Conservation (phyloP, 2,888 invertebrate genomes). For the Apocheima hispidaria region DNA sequence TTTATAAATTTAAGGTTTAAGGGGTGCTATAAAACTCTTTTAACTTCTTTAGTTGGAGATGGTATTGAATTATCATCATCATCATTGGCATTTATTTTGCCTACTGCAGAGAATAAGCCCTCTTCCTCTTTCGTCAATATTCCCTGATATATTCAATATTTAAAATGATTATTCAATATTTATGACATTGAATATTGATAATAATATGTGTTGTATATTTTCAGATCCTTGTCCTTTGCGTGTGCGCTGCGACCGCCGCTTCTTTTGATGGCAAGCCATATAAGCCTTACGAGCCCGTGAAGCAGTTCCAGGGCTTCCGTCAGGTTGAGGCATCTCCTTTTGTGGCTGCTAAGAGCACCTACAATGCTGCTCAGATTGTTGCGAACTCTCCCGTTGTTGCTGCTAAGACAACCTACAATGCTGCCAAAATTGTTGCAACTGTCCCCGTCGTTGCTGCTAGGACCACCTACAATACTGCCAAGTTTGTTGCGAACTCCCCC, state of each 20-base stretch:
- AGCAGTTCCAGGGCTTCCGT: constrained; percentile 12
- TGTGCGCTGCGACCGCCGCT: constrained; percentile 59
- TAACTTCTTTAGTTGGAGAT: background rate
- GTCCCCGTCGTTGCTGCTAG: constrained; percentile 28
- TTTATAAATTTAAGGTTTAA: background rate
- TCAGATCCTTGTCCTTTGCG: constrained; percentile 59
- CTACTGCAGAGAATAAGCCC: too few species aligned
- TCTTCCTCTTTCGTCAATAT: too few species aligned
- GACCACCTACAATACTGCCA: background rate
- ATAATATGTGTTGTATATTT: constrained; percentile 1
- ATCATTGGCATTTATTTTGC: too few species aligned
- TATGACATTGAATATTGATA: background rate
- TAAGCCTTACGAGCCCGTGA: constrained; percentile 32
- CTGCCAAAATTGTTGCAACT: constrained; percentile 15
- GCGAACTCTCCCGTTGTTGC: constrained; percentile 16
- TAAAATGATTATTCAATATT: too few species aligned
- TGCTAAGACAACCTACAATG: constrained; percentile 10
- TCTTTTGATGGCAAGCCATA: constrained; percentile 20
- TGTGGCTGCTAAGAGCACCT: constrained; percentile 25
- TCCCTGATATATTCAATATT: too few species aligned
- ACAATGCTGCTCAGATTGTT: constrained; percentile 34
- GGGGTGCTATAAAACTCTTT: too few species aligned
- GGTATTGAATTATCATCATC: too few species aligned
- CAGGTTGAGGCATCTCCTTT: constrained; percentile 6
- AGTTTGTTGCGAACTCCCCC: constrained; percentile 14